Base-by-base conservation (phyloP, 2,113 vertebrate species). In the Eira barbara region DNA sequence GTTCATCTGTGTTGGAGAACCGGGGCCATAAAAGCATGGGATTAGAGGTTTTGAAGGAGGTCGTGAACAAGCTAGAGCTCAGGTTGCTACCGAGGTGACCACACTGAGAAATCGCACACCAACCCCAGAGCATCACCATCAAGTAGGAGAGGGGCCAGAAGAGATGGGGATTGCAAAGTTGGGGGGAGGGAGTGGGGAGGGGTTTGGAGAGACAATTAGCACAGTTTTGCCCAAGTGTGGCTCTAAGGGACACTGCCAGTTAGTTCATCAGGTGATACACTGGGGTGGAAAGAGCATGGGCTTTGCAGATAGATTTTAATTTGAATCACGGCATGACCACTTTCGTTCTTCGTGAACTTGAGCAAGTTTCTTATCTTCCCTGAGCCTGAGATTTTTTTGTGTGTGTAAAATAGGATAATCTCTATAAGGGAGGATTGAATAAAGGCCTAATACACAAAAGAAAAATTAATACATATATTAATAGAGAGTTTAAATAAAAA, bases 361-460 rank as follows among this genome's bases (percentile, higher is more conserved):
- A 71, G 45, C 11, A 63, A 71, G 25, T 73, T 87, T 47, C 45
- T 92, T 21, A 57, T 73, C 73, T 73, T 73, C 84, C 73, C 89
- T 31, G n/a, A 94, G 67, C 47, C 59, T 59, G 71, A 57, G 86
- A 55, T 29, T 29, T 42, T 63, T 95, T 89, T 49, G 10, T 86
- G 17, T 86, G 21, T 65, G 71, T 71, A 92, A 89, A 73, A 79
- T 73, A 83, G 20, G 59, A 69, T 67, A 65, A 97, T 83, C 52
- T 76, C n/a, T 91, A 73, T 13, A 39, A 86, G 61, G 47, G 34
- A 80, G 20, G 67, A 63, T 63, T 89, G 81, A 96, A 55, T 91
- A 78, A 97, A 71, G 87, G 57, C 69, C 55, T 91, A 55, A 73
- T 65, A 63, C 9, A 71, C 36, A 63, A 69, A 69, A 80, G 12